These are phyloP conservation scores for Bergia puertoricense DNA, from an alignment of 92 coral and sea anemone species.

Conservation along the genomic window DNA sequence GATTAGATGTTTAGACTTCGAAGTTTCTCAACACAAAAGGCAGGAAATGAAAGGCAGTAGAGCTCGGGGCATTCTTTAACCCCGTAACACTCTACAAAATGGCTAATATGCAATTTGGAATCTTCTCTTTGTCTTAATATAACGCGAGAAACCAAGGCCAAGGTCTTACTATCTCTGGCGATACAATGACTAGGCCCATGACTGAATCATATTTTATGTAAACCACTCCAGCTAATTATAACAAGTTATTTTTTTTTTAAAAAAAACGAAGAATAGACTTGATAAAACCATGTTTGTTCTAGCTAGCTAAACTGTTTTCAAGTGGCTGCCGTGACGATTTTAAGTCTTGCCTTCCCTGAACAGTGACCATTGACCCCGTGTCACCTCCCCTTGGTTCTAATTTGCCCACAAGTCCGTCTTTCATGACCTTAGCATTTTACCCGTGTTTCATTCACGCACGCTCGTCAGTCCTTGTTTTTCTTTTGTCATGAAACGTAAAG, in stretches of 20 bases:
- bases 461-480: not conserved
- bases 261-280: not conserved
- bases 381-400: slow-evolving; percentile 8
- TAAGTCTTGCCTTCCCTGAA: not conserved
- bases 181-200: not conserved
- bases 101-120: not conserved
- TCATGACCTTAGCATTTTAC: not conserved
- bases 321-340: slow-evolving; percentile 27
- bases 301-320: not conserved
- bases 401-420: not conserved
- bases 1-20: slow-evolving; percentile 34
- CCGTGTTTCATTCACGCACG: slow-evolving; percentile 24
- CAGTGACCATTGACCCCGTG: slow-evolving; percentile 5
- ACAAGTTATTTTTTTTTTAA: not conserved
- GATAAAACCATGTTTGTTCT: not conserved
- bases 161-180: not conserved
- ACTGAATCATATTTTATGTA: not conserved
- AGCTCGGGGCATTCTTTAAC: slow-evolving; percentile 22
- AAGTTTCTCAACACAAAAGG: slow-evolving; percentile 29
- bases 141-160: not conserved
- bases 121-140: not conserved
- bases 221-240: not conserved
- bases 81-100: slow-evolving; percentile 6
- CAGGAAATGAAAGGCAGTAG: slow-evolving; percentile 22
- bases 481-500: slow-evolving; percentile 10